Evolutionary conservation across 1,140 invertebrate genomes (phyloP), one percentile per base, ranked within the genome.

Genomic region (Monochamus saltuarius): DNA sequence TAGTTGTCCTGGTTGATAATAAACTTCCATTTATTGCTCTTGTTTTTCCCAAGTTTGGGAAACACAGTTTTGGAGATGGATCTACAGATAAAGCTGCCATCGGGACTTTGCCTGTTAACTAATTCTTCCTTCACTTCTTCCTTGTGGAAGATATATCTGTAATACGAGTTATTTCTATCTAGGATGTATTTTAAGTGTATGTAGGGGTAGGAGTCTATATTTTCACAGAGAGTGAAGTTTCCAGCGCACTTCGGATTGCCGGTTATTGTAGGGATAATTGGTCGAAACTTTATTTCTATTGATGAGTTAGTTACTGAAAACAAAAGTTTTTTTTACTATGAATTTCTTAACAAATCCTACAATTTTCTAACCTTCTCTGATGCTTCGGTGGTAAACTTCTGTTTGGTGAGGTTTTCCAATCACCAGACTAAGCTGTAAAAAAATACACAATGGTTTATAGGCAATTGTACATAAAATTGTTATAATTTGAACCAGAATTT

Each of bases 1-100:
- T 81, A 84, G 17, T 81, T 76, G 34, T 77, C 76, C 43, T 81
- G 78, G 70, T 86, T 86, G 4, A 84, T 78, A 16, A 86, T 75
- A 37, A 75, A 83, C 35, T 82, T 76, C 82, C 82, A 84, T 46
- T 84, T 78, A 50, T 70, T 69, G 19, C 69, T 68, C 59, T 75
- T 77, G 13, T 66, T 76, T 54, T 65, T 67, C 1, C 65, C 74
- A 10, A 67, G 49, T 66, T 73, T 72, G 2, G 75, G 75, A 57
- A 66, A 76, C 2, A 77, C 67, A 7, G 68, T 71, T 50, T 61
- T 67, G 13, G 59, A 56, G 4, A 64, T 37, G 0, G 71, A 63
- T 9, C 60, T 51, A 52, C 74, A 75, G 1, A 75, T 36, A 50
- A 63, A 73, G 35, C 17, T 56, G 19, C 73, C 69, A 10, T 67